Evolutionary conservation across 2,113 vertebrate genomes (phyloP), one percentile per base, ranked within the genome.

Genomic region (Rutilus rutilus): DNA sequence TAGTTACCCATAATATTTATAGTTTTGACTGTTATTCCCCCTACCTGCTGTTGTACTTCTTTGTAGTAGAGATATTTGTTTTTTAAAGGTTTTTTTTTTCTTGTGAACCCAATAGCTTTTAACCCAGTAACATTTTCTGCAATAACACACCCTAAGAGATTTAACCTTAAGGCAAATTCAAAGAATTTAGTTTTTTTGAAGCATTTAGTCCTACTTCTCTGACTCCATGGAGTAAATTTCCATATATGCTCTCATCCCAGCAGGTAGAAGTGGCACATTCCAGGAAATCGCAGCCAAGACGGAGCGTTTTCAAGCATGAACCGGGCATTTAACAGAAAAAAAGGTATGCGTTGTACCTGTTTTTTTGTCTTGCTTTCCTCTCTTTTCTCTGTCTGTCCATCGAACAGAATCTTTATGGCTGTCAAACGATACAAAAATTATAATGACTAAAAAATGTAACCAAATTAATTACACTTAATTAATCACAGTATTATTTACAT

Each of bases 271-370:
- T 89, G 89, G 90, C 91, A 91, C 85, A 83, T 78, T 87, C 86
- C 89, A 88, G 74, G 86, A 83, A 88, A 90, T 86, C 67, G 74
- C 78, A 83, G 88, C 67, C 30, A 77, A 90, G 76, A 90, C 90
- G n/a, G 4, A 89, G 89, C 86, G 50, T 87, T 92, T 93, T 93
- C 90, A 96, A 97, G 92, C 93, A 98, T 98, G 97, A 98, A 97
- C 88, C 96, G 96, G 85, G 96, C 97, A 90, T 98, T 98, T 93
- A 97, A 96, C 94, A 95, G 96, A 89, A 98, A 98, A 92, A 98
- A 96, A 96, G 97, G 97, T 98, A 91, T 93, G 91, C 82, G 50
- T 50, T 67, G 78, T 64, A n/a, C 30, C 6, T 6, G 17, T 19
- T 82, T 19, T 19, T 82, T 62, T 57, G 33, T 57, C 60, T 64